Evolutionary conservation across 2,113 vertebrate genomes (phyloP).

Genomic region (Heptranchias perlo): DNA sequence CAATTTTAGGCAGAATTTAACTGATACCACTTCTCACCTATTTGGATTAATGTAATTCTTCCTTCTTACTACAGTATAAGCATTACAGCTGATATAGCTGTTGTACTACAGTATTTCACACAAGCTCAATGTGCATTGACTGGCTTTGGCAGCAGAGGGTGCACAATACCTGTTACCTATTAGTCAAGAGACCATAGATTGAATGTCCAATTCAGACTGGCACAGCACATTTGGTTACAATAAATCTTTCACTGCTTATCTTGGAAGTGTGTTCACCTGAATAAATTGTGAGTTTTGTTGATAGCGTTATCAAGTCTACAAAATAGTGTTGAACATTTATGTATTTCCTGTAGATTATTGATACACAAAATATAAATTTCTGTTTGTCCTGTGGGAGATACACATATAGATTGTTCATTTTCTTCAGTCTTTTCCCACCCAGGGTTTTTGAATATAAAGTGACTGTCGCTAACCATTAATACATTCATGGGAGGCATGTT

Average conservation of each 20-base stretch:
- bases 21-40: neutral
- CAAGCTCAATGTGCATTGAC: neutral
- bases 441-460: neutral
- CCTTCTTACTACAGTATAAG: neutral
- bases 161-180: neutral
- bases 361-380: neutral
- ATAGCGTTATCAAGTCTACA: neutral
- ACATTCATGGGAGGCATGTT: neutral
- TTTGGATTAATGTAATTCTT: neutral
- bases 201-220: neutral
- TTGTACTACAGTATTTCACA: neutral
- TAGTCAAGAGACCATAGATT: neutral
- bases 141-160: neutral
- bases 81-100: neutral
- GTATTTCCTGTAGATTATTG: neutral
- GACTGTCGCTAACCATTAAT: neutral
- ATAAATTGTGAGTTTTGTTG: conserved; percentile 12
- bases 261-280: neutral
- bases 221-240: neutral
- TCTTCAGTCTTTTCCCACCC: neutral
- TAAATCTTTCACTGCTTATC: neutral
- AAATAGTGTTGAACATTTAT: conserved; percentile 9
- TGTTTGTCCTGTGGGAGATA: neutral
- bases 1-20: neutral
- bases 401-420: neutral